Evolutionary conservation across 2,888 invertebrate genomes (phyloP).

Genomic region (Acanthosepion esculentum): DNA sequence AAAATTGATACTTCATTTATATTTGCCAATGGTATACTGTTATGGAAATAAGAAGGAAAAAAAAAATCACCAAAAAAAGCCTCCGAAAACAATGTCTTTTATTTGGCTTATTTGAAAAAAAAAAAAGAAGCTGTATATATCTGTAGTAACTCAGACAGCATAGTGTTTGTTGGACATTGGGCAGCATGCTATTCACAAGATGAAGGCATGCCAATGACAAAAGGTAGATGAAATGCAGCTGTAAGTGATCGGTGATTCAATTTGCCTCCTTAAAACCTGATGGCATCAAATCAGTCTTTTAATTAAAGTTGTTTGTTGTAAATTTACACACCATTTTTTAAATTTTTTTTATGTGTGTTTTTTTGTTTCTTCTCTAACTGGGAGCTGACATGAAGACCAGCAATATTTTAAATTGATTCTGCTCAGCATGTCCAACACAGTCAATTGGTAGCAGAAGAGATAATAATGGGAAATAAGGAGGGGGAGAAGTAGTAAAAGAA

Average conservation of each 20-base stretch:
- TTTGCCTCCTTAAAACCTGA: slow-evolving; percentile 7
- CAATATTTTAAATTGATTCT: slow-evolving; percentile 33
- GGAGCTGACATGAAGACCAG: not conserved
- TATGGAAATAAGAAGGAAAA: no score
- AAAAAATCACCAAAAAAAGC: no score
- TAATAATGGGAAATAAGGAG: not conserved
- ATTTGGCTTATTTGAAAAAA: no score
- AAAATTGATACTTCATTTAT: no score
- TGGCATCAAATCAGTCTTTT: not conserved
- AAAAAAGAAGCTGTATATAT: no score
- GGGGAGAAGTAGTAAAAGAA: no score
- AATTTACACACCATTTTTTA: not conserved
- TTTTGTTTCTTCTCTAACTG: not conserved
- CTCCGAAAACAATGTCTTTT: no score
- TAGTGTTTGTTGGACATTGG: not conserved
- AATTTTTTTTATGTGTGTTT: no score
- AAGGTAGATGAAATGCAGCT: not conserved
- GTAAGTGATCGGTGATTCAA: slow-evolving; percentile 33
- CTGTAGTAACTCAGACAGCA: not conserved
- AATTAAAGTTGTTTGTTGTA: slow-evolving; percentile 25
- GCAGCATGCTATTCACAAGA: not conserved
- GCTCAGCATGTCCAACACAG: not conserved
- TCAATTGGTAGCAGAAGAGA: not conserved
- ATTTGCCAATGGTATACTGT: no score
- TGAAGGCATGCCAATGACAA: not conserved